Evolutionary conservation across 2,888 invertebrate genomes (phyloP).

Genomic region (Athrips mouffetella): DNA sequence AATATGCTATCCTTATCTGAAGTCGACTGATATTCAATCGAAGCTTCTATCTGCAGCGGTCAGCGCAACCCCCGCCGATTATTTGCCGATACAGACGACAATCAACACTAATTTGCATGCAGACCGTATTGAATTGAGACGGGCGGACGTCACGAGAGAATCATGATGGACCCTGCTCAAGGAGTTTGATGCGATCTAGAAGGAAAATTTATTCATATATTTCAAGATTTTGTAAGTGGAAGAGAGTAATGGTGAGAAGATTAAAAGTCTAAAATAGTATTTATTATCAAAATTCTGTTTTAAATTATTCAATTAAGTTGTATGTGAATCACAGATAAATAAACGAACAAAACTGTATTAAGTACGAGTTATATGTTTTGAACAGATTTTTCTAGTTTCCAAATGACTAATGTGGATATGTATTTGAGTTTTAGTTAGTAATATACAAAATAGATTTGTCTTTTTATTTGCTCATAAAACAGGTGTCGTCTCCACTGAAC

Average conservation of each 20-base stretch:
- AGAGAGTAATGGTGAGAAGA: background rate
- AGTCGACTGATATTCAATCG: background rate
- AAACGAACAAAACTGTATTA: too few species aligned
- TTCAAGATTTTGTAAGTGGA: background rate
- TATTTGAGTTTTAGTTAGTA: too few species aligned
- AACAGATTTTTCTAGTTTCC: background rate
- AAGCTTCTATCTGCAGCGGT: constrained; percentile 7
- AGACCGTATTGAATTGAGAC: constrained; percentile 66
- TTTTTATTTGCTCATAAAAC: background rate
- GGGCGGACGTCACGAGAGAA: constrained; percentile 45
- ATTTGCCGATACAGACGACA: constrained; percentile 64
- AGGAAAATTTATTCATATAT: constrained; percentile 4
- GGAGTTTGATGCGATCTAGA: constrained; percentile 29
- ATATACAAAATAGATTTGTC: background rate
- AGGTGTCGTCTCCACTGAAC: background rate
- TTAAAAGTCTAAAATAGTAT: background rate
- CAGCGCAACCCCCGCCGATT: constrained; percentile 42
- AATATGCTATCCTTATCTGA: too few species aligned
- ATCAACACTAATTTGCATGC: constrained; percentile 69
- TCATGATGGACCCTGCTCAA: constrained; percentile 38
- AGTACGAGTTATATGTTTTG: too few species aligned
- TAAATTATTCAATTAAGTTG: too few species aligned
- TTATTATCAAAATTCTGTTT: background rate
- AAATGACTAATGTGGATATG: background rate
- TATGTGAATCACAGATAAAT: too few species aligned